Conservation (phyloP, 2,888 invertebrate genomes). For the Mimas tiliae region DNA sequence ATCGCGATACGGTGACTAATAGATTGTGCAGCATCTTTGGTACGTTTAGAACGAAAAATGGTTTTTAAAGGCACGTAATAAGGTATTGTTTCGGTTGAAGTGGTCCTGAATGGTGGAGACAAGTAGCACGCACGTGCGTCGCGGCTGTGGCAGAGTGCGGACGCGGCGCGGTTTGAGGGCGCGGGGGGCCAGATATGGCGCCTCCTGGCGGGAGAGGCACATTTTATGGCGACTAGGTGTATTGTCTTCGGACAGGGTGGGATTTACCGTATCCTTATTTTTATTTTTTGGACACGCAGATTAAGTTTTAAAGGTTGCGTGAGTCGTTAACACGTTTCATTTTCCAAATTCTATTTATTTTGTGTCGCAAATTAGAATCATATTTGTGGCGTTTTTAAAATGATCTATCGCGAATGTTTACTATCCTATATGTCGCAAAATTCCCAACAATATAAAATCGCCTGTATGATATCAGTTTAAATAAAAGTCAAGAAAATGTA, state of each 20-base stretch:
- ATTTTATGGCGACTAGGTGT: constrained; percentile 78
- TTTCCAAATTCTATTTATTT: not conserved
- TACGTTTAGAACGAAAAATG: constrained; percentile 46
- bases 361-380: too few species aligned
- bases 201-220: constrained; percentile 79
- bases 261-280: constrained; percentile 78
- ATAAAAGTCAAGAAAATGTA: constrained; percentile 1
- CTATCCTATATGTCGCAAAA: too few species aligned
- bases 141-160: constrained; percentile 37
- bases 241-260: constrained; percentile 79
- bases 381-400: too few species aligned
- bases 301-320: constrained; percentile 37
- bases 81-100: constrained; percentile 58
- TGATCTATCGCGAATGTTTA: too few species aligned
- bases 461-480: not conserved
- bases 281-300: constrained; percentile 72
- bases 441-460: too few species aligned
- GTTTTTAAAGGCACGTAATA: constrained; percentile 57
- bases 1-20: constrained; percentile 73
- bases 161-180: constrained; percentile 45
- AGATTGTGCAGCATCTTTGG: constrained; percentile 58
- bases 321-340: not conserved
- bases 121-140: constrained; percentile 80
- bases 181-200: constrained; percentile 64
- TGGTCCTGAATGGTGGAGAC: constrained; percentile 57